Conservation (phyloP, 2,888 invertebrate species). For the Erebia ligea region DNA sequence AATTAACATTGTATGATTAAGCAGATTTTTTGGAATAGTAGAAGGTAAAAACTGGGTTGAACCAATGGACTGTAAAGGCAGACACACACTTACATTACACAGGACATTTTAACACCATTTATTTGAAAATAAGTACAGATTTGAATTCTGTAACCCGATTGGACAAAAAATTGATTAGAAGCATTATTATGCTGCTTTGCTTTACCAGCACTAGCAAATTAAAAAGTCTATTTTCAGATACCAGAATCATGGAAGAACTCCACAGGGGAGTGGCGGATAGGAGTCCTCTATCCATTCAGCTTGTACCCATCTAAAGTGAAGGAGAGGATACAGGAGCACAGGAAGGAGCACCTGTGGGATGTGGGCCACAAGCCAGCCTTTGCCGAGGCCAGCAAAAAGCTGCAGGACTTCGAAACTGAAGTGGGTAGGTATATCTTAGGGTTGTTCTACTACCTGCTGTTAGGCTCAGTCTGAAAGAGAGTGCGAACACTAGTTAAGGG, state of each 20-base stretch:
- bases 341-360: slow-evolving; percentile 93
- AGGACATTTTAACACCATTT: no score
- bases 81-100: no score
- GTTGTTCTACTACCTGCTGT: no score
- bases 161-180: no score
- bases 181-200: background rate
- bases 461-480: no score
- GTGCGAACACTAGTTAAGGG: no score
- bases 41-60: no score
- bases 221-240: slow-evolving; percentile 81
- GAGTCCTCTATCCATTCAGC: slow-evolving; percentile 92
- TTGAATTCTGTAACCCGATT: no score
- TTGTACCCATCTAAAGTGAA: slow-evolving; percentile 93
- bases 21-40: no score
- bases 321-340: slow-evolving; percentile 91
- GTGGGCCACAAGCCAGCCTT: slow-evolving; percentile 89
- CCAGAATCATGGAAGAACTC: slow-evolving; percentile 93
- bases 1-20: no score
- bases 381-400: slow-evolving; percentile 89
- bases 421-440: slow-evolving; percentile 64
- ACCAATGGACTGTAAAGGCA: no score
- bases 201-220: background rate
- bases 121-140: no score
- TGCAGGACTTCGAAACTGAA: slow-evolving; percentile 90
- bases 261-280: slow-evolving; percentile 92